Evolutionary conservation across 1,140 invertebrate species (phyloP).

Genomic region (Wasmannia auropunctata): DNA sequence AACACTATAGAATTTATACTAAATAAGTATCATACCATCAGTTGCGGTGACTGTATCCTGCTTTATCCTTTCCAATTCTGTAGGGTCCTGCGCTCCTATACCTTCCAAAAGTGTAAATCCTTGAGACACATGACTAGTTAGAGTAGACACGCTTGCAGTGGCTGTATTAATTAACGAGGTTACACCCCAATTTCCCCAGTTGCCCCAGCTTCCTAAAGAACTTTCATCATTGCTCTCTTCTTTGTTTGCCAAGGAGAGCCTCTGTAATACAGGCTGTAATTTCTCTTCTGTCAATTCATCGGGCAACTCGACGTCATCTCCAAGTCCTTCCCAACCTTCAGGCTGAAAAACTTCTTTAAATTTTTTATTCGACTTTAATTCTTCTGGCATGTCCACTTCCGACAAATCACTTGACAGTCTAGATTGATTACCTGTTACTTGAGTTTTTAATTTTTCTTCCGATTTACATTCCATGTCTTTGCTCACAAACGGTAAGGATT

Average conservation of each 20-base stretch:
- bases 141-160: constrained; percentile 89
- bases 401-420: constrained; percentile 53
- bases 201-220: constrained; percentile 84
- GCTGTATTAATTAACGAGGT: constrained; percentile 91
- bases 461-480: constrained; percentile 47
- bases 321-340: constrained; percentile 80
- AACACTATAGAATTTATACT: background rate
- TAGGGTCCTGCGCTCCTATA: constrained; percentile 89
- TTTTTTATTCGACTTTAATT: constrained; percentile 82
- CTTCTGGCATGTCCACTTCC: constrained; percentile 79
- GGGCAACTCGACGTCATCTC: constrained; percentile 75
- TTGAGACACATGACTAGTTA: constrained; percentile 92
- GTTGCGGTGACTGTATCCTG: constrained; percentile 71
- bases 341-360: constrained; percentile 82
- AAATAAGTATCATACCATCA: constrained; percentile 44
- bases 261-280: constrained; percentile 74
- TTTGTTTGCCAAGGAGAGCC: constrained; percentile 56
- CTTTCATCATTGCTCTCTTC: constrained; percentile 39
- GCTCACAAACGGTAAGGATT: constrained; percentile 13
- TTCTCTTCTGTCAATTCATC: constrained; percentile 75
- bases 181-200: constrained; percentile 89
- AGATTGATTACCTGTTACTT: background rate
- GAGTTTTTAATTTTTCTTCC: background rate
- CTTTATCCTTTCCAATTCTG: constrained; percentile 74
- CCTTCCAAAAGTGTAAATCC: constrained; percentile 91